phyloP scores from a whole-genome alignment of 1,140 invertebrate species.

The Neotoxoptera formosana region DNA sequence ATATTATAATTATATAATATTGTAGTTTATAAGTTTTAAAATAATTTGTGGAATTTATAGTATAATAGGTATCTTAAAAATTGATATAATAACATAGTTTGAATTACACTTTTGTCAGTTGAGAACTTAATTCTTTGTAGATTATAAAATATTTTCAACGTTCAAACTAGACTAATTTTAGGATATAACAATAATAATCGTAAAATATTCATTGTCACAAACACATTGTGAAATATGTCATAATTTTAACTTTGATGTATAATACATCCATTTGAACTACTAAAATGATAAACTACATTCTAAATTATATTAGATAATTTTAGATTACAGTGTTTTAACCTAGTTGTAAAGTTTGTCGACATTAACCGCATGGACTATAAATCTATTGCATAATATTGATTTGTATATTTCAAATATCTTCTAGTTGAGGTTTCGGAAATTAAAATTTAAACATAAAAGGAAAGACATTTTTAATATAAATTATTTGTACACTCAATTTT shows the following conservation, averaged over 20 bases:
- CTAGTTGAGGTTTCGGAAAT: too few species aligned
- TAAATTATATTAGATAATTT: background rate
- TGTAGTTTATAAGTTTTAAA: too few species aligned
- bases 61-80: too few species aligned
- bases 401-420: too few species aligned
- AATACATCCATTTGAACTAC: background rate
- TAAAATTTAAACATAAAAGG: background rate
- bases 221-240: background rate
- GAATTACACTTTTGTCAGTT: background rate
- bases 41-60: too few species aligned
- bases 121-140: too few species aligned
- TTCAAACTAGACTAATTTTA: too few species aligned
- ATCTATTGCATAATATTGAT: background rate
- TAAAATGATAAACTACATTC: background rate
- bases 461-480: too few species aligned
- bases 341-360: background rate
- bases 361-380: background rate
- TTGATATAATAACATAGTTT: background rate
- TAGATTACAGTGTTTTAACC: background rate
- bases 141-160: too few species aligned
- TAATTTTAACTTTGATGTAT: background rate
- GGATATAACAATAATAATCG: background rate
- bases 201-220: background rate
- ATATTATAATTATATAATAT: too few species aligned
- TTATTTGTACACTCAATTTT: too few species aligned